Evolutionary conservation across 2,797 vertebrate species (phyloP), one percentile per base, ranked within the genome.

Genomic region (Brachymystax lenok): DNA sequence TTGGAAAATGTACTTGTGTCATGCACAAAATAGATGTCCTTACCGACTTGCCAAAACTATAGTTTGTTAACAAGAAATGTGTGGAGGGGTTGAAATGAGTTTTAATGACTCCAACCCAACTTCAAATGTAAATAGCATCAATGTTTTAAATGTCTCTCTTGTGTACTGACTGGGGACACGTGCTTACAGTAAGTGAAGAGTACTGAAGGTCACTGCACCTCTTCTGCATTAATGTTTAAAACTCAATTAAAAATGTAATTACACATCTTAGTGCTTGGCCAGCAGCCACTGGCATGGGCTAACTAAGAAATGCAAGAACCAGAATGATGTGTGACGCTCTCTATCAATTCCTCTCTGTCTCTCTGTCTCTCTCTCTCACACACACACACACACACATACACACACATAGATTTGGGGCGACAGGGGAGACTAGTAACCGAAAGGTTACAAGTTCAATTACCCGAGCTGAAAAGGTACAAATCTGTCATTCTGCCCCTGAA

Each of bases 101-200:
- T n/a, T n/a, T n/a, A n/a, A n/a, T n/a, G n/a, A n/a, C n/a, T n/a
- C n/a, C n/a, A n/a, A n/a, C n/a, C n/a, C n/a, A n/a, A n/a, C n/a
- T n/a, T n/a, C n/a, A n/a, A n/a, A n/a, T n/a, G n/a, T n/a, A 28
- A 40, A 59, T 19, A 24, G 59, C 59, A 24, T 16, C 50, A 71
- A 54, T 28, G 30, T 30, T 67, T 67, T 7, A 35, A 2, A 16
- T 33, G 6, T 67, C 5, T 16, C 14, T 6, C 35, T 24, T 52
- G 50, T 71, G 90, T 30, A 67, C 27, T 30, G 66, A 17, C 64
- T 46, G 40, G 40, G 40, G 40, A 46, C 40, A 46, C 10, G 2
- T 12, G 40, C 40, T 10, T 13, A 16, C 14, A 17, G 27, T 10
- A 33, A 16, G 27, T 17, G 28, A 7, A 67, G 66, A 30, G 66